These are phyloP conservation scores for Spongia lamella DNA, from an alignment of 37 sponge, comb jelly and placozoan species.

Conservation along the genomic window DNA sequence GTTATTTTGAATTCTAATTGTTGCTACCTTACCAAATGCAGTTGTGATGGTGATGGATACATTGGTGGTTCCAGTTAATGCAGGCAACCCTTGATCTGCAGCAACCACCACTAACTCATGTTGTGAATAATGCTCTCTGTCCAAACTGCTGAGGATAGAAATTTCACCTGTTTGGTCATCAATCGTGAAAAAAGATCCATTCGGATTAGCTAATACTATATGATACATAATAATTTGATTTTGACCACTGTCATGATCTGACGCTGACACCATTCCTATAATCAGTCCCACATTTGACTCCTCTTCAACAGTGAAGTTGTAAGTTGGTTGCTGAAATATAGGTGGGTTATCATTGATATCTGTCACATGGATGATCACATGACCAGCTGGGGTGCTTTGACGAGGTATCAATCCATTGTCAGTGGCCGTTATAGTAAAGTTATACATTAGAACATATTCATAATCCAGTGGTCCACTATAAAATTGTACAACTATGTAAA, in stretches of 20 bases:
- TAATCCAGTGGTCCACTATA: conserved; percentile 19
- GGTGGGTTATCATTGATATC: conserved; percentile 62
- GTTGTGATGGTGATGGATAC: conserved; percentile 45
- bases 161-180: too few relatives aligned
- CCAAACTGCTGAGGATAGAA: conserved; percentile 3
- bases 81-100: conserved; percentile 25
- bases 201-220: conserved; percentile 22
- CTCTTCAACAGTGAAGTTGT: conserved; percentile 50
- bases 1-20: too few relatives aligned
- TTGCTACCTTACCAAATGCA: too few relatives aligned
- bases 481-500: too few relatives aligned
- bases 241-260: conserved; percentile 48
- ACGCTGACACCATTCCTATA: conserved; percentile 34
- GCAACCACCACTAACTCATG: conserved; percentile 36
- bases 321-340: conserved; percentile 25
- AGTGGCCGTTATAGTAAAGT: conserved; percentile 16
- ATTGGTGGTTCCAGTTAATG: conserved; percentile 1
- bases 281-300: conserved; percentile 17
- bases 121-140: conserved; percentile 33
- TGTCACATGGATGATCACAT: conserved; percentile 15
- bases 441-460: conserved; percentile 11
- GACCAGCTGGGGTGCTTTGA: conserved; percentile 11
- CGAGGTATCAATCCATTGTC: conserved; percentile 37
- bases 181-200: background rate
- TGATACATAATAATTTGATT: conserved; percentile 48